Percentiles rank a stretch among this genome's conserved stretches.
Evolutionary conservation across 2,113 vertebrate genomes (phyloP).

Genomic region (Saccopteryx bilineata): DNA sequence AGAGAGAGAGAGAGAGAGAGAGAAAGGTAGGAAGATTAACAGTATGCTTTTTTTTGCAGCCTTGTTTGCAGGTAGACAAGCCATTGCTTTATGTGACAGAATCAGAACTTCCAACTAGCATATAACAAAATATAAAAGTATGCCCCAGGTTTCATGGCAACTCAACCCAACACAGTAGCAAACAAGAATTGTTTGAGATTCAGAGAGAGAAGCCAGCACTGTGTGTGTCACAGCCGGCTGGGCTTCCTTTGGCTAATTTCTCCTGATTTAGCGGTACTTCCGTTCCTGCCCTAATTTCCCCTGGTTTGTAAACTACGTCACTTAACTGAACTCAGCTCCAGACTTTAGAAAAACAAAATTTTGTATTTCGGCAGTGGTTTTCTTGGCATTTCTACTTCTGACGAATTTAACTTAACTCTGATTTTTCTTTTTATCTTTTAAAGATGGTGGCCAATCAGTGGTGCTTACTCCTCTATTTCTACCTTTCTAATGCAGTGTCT

Average conservation of each 20-base stretch:
- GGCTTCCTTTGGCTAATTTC: constrained; percentile 38
- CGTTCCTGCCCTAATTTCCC: constrained; percentile 72
- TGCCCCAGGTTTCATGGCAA: constrained; percentile 60
- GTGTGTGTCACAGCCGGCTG: constrained; percentile 17
- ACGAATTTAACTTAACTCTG: constrained; percentile 64
- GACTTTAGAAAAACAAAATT: constrained; percentile 80
- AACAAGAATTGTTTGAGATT: constrained; percentile 67
- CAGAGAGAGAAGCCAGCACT: constrained; percentile 25
- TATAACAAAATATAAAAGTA: constrained; percentile 47
- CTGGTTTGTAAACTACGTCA: constrained; percentile 70
- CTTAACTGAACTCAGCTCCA: constrained; percentile 73
- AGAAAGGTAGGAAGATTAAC: background rate
- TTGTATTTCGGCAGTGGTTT: constrained; percentile 64
- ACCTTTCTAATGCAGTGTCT: background rate
- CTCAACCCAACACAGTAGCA: constrained; percentile 44
- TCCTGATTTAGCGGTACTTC: constrained; percentile 77
- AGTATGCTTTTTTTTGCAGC: background rate
- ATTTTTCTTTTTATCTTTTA: constrained; percentile 49
- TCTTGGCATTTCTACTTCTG: constrained; percentile 64
- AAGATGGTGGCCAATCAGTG: background rate
- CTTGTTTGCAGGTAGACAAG: background rate
- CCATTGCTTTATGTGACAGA: constrained; percentile 5
- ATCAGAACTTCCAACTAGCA: constrained; percentile 34
- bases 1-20: no score
- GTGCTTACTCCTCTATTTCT: background rate